Evolutionary conservation across 2,888 invertebrate species (phyloP).

Genomic region (Panorpa germanica): DNA sequence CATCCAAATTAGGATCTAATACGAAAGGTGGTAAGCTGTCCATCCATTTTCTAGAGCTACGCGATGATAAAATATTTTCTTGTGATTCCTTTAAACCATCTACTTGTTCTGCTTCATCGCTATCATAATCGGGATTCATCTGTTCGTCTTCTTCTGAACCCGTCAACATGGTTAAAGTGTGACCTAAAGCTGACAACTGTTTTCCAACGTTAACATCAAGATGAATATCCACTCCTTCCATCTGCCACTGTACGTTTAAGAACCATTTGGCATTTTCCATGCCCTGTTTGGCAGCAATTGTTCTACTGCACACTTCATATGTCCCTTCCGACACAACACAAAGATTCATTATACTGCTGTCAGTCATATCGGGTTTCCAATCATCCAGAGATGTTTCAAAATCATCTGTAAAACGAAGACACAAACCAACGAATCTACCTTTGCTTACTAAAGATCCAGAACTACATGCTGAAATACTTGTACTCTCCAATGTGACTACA

Average conservation of each 20-base stretch:
- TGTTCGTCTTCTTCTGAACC: constrained; percentile 76
- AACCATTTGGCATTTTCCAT: constrained; percentile 96
- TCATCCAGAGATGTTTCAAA: constrained; percentile 93
- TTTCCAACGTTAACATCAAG: constrained; percentile 92
- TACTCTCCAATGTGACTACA: constrained; percentile 88
- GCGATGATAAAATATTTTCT: constrained; percentile 19
- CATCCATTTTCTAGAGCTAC: constrained; percentile 40
- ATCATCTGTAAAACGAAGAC: constrained; percentile 91
- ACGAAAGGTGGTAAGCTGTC: constrained; percentile 70
- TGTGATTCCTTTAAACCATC: constrained; percentile 39
- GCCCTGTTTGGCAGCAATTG: constrained; percentile 67
- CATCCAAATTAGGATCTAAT: constrained; percentile 60
- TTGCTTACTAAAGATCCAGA: constrained; percentile 91
- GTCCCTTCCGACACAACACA: constrained; percentile 99
- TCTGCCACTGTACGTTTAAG: constrained; percentile 95
- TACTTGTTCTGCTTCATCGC: constrained; percentile 55
- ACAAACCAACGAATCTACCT: constrained; percentile 76
- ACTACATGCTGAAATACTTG: constrained; percentile 85
- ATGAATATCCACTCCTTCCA: constrained; percentile 97
- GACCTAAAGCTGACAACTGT: constrained; percentile 81
- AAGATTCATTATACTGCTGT: constrained; percentile 64
- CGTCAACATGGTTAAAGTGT: constrained; percentile 88
- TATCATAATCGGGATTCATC: constrained; percentile 50
- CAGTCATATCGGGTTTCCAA: constrained; percentile 83
- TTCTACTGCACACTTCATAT: constrained; percentile 90